Evolutionary conservation across 2,797 vertebrate genomes (phyloP), one percentile per base, ranked within the genome.

Genomic region (Melanotaenia maccullochi): DNA sequence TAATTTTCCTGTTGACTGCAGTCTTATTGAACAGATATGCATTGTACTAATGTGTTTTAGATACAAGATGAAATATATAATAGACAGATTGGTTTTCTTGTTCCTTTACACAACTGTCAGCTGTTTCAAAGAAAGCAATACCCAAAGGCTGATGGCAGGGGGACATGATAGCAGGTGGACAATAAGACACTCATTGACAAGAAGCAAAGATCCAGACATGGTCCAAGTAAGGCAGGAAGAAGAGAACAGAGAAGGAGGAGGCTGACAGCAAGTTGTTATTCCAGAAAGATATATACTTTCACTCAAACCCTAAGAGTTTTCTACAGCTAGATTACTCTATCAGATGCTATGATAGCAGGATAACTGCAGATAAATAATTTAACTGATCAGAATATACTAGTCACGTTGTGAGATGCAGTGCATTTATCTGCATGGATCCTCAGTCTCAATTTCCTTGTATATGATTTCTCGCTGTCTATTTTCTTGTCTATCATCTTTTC

Each of bases 61-160:
- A 79, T 71, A 18, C 28, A 8, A 77, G 75, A 81, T 81, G 52
- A 80, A 78, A 83, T 62, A 60, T 36, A 66, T 60, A 58, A 25
- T 47, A 62, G 60, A 49, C 52, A 35, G 68, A 76, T 79, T 35
- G 77, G 68, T 79, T 84, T 65, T 83, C 57, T 68, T 16, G 1
- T 63, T 72, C 54, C 64, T 38, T 87, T 60, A 71, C 67, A 69
- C 73, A 49, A 32, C 32, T 32, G 40, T 68, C 65, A 38, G 68
- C 71, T 79, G 69, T 83, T 90, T 84, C 60, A 81, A 71, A 85
- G 56, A 65, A 79, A 79, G 61, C 6, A 1, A 65, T 60, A 69
- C 49, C 55, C 51, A 56, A 58, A 76, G 55, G 52, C 72, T 74
- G 68, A 60, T 76, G 63, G 77, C 69, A 69, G 68, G 28, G 64